A percentile compares a stretch with the other conserved stretches of the same genome.
Evolutionary conservation across 2,888 invertebrate genomes (phyloP).

Genomic region (Lycophotia porphyrea): DNA sequence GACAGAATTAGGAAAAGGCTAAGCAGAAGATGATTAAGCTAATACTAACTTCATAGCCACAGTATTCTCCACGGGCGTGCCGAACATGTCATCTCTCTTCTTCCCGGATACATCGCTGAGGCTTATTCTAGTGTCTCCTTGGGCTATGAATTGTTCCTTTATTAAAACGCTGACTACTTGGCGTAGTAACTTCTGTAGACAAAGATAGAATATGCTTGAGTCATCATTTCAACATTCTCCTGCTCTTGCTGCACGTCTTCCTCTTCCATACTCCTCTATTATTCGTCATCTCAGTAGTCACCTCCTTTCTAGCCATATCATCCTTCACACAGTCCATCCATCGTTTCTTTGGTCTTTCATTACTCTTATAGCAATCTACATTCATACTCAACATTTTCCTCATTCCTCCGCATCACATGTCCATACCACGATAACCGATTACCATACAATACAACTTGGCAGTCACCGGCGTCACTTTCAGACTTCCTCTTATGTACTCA

Average conservation of each 20-base stretch:
- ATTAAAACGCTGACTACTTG: slow-evolving; percentile 76
- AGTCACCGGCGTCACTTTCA: too few species aligned
- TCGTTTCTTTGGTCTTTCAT: too few species aligned
- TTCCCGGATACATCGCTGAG: slow-evolving; percentile 76
- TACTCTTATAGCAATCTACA: neutral
- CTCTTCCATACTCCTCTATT: too few species aligned
- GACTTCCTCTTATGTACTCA: too few species aligned
- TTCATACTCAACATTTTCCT: neutral
- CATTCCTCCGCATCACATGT: neutral
- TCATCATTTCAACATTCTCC: too few species aligned
- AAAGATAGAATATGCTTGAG: neutral
- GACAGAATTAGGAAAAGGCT: neutral
- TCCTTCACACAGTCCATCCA: neutral
- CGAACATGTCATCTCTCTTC: neutral
- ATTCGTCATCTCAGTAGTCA: too few species aligned
- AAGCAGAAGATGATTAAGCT: neutral
- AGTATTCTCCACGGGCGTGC: slow-evolving; percentile 38
- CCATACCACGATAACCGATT: too few species aligned
- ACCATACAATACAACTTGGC: too few species aligned
- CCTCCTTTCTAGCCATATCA: neutral
- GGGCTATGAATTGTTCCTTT: slow-evolving; percentile 81
- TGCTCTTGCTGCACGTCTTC: too few species aligned
- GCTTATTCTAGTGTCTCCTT: slow-evolving; percentile 77
- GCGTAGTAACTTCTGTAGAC: slow-evolving; percentile 71
- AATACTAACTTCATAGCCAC: slow-evolving; percentile 81